phyloP scores from a whole-genome alignment of 2,113 vertebrate species.

The Corythornis madagascariensis region DNA sequence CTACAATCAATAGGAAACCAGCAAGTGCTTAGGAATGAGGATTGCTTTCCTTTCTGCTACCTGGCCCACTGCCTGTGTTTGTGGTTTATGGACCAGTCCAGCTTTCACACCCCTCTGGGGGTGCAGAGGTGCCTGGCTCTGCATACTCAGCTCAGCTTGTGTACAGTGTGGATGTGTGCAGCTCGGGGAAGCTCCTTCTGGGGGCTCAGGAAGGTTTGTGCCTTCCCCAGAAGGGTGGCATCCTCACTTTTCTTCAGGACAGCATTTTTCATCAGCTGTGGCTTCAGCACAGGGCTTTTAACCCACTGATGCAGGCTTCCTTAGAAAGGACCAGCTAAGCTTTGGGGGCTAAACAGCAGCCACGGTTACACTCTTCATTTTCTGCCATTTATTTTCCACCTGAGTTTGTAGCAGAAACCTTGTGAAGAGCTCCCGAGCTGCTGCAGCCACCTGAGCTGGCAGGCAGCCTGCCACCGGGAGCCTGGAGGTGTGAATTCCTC shows the following conservation, averaged over 20 bases:
- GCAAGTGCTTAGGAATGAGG: conserved; percentile 25
- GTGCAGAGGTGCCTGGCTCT: not conserved
- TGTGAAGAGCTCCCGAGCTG: not conserved
- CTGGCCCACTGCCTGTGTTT: conserved; percentile 16
- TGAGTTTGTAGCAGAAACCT: no score
- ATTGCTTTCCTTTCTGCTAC: conserved; percentile 18
- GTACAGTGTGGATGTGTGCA: not conserved
- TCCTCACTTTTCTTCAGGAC: no score
- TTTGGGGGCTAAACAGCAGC: not conserved
- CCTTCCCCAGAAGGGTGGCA: not conserved
- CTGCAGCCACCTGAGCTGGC: conserved; percentile 37
- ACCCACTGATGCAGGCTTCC: not conserved
- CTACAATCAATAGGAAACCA: conserved; percentile 41
- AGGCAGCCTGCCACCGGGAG: not conserved
- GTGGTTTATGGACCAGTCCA: conserved; percentile 6
- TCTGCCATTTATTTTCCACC: not conserved
- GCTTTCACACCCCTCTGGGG: not conserved
- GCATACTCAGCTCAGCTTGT: not conserved
- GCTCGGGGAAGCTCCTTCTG: not conserved
- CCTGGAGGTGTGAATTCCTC: conserved; percentile 49
- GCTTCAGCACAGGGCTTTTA: not conserved
- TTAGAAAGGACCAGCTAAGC: not conserved
- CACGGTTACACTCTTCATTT: not conserved
- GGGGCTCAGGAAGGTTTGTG: not conserved
- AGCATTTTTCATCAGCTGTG: no score